Conservation (phyloP, 2,888 invertebrate genomes). For the Cremastobaeus sp. region DNA sequence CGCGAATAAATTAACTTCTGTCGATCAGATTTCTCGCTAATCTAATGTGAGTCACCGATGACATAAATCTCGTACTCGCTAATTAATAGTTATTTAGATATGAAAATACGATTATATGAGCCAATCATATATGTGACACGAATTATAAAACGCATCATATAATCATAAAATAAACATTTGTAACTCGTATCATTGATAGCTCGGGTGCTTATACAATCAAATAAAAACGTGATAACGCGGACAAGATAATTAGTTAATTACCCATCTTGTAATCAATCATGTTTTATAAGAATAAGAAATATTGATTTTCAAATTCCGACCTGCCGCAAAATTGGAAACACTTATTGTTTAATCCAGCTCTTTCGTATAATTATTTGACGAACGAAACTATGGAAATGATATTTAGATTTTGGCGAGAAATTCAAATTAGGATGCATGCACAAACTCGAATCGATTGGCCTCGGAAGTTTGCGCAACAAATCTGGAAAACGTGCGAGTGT, state of each 20-base stretch:
- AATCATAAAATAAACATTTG: constrained; percentile 28
- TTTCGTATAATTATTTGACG: no score
- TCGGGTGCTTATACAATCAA: not conserved
- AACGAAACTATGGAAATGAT: no score
- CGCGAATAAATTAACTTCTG: constrained; percentile 24
- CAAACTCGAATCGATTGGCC: constrained; percentile 11
- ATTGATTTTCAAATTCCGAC: no score
- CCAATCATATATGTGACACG: constrained; percentile 37
- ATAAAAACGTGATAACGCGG: constrained; percentile 3
- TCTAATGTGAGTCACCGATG: constrained; percentile 8
- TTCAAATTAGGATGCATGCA: no score
- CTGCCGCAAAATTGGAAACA: no score
- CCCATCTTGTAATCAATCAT: no score
- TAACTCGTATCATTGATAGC: constrained; percentile 18
- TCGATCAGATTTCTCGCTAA: constrained; percentile 17
- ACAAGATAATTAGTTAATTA: constrained; percentile 41
- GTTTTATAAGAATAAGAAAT: no score
- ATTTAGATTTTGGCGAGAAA: not conserved
- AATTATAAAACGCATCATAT: constrained; percentile 28
- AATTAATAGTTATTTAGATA: constrained; percentile 53
- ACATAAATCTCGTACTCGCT: constrained; percentile 42
- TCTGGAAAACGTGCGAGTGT: constrained; percentile 19
- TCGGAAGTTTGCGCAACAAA: constrained; percentile 7
- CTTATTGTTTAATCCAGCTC: no score
- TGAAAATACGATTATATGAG: constrained; percentile 29